A percentile compares a stretch with the other conserved stretches of the same genome.
These are phyloP conservation scores for Callyntrura sp. DNA, from an alignment of 2,888 invertebrate species.

Conservation along the genomic window DNA sequence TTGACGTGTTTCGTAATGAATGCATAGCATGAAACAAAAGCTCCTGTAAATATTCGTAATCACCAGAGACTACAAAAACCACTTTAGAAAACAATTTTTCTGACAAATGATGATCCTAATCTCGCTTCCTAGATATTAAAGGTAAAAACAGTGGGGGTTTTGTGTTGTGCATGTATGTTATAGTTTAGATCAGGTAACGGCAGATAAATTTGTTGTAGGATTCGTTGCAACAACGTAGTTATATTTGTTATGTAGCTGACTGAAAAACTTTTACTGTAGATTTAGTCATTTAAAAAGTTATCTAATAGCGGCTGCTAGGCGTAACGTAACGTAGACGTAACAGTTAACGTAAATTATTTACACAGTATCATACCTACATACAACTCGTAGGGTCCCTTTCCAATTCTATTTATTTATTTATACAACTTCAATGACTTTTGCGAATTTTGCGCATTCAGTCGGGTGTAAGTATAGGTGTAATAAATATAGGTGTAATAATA, in stretches of 20 bases:
- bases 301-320: not conserved
- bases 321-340: constrained; percentile 18
- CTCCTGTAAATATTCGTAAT: constrained; percentile 54
- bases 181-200: not conserved
- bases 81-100: constrained; percentile 55
- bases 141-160: constrained; percentile 3
- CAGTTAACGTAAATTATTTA: constrained; percentile 2
- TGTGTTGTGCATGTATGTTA: not conserved
- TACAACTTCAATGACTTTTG: not conserved
- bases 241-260: no score
- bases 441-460: not conserved
- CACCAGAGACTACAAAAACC: constrained; percentile 50
- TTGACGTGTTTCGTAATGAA: constrained; percentile 28
- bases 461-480: not conserved
- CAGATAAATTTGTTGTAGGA: not conserved
- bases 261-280: not conserved
- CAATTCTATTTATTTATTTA: not conserved
- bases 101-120: constrained; percentile 55
- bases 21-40: constrained; percentile 1
- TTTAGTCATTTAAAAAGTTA: constrained; percentile 3
- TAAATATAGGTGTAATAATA: not conserved
- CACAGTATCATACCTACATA: not conserved
- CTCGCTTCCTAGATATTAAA: constrained; percentile 31
- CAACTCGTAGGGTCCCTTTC: not conserved
- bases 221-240: no score